Evolutionary conservation across 2,797 vertebrate species (phyloP), one percentile per base, ranked within the genome.

Genomic region (Rhynchotus rufescens): DNA sequence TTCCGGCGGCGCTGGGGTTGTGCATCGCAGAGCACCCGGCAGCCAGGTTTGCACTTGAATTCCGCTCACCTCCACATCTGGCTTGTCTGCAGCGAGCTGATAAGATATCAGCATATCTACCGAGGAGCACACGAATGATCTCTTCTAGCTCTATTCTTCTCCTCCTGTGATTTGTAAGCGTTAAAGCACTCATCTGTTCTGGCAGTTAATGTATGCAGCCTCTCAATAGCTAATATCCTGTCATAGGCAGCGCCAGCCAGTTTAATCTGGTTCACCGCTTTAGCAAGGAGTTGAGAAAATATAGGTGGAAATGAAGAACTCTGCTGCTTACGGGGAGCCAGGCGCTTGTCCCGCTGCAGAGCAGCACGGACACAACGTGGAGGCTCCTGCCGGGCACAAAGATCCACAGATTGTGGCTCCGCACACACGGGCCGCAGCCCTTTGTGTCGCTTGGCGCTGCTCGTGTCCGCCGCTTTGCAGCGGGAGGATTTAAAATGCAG

Each of bases 171-270:
- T 95, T 94, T 96, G 80, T 96, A 90, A 96, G 96, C 94, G 93
- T 89, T 95, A 92, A 96, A 95, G 92, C 92, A 93, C 96, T 97
- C 97, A 89, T 94, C 96, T 97, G 84, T 92, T 95, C 91, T 92
- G 90, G 88, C 91, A 85, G 92, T 60, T 97, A 97, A 97, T 97
- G 94, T 89, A 96, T 95, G 90, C 94, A 95, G 93, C 84, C 89
- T 96, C 89, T 95, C 92, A 87, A 95, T 84, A 95, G 92, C 94
- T 96, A 93, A 96, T 96, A 97, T 94, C 95, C 96, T 94, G 95
- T 93, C 95, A 84, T 11, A 96, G 94, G 96, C 95, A 82, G 95
- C 10, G 34, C 91, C 90, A 94, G 93, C 96, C 90, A 77, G 96
- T 92, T 97, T 54, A 56, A n/a, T 92, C 94, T 95, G 95, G 96